A percentile compares a stretch with the other conserved stretches of the same genome.
Evolutionary conservation across 2,888 invertebrate genomes (phyloP).

Genomic region (Neoscelio sp.): DNA sequence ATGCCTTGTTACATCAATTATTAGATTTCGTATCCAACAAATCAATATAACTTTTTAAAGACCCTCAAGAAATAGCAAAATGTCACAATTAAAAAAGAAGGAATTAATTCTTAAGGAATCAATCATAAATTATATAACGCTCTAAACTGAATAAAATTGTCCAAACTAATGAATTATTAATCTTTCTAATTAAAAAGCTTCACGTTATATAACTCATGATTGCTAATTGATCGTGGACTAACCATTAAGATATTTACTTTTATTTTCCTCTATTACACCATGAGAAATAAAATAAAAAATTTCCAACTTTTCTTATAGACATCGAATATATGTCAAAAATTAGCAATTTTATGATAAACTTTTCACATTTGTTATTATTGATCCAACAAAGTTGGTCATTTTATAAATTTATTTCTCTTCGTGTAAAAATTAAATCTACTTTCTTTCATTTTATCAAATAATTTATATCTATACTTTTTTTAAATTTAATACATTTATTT

Average conservation of each 20-base stretch:
- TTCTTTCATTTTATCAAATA: background rate
- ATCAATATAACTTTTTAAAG: slow-evolving; percentile 2
- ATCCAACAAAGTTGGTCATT: too few relatives aligned
- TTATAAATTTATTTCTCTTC: too few relatives aligned
- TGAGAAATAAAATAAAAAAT: too few relatives aligned
- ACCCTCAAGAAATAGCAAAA: background rate
- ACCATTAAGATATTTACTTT: too few relatives aligned
- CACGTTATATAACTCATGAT: background rate
- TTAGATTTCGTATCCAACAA: background rate
- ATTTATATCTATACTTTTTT: too few relatives aligned
- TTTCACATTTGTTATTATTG: too few relatives aligned
- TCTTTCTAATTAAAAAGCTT: background rate
- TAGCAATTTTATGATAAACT: too few relatives aligned
- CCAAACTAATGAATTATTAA: background rate
- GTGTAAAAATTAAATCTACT: background rate
- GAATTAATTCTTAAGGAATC: slow-evolving; percentile 10
- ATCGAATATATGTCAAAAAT: too few relatives aligned
- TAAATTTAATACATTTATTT: background rate
- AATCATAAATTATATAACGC: slow-evolving; percentile 7
- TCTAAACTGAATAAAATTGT: too few relatives aligned
- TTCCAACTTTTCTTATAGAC: too few relatives aligned
- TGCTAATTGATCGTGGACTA: too few relatives aligned
- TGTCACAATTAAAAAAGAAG: slow-evolving; percentile 5
- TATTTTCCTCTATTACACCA: too few relatives aligned
- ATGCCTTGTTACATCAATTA: slow-evolving; percentile 1